A percentile compares a stretch with the other conserved stretches of the same genome.
Evolutionary conservation across 2,797 vertebrate genomes (phyloP).

Genomic region (Hypotaenidia philippensis): DNA sequence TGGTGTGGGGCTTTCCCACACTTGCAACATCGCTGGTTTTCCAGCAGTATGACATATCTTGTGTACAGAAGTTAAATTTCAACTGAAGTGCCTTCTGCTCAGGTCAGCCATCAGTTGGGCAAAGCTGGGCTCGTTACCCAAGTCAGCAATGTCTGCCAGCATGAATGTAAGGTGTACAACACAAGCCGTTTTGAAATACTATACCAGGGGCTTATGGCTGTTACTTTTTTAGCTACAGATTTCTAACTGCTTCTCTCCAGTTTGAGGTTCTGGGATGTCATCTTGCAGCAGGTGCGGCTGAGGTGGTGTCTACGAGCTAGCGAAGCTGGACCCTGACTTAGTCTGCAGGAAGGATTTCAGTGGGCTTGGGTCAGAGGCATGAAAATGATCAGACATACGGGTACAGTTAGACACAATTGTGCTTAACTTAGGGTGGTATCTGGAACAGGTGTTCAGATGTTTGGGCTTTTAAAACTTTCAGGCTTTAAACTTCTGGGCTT

Average conservation of each 20-base stretch:
- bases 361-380: neutral
- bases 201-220: neutral
- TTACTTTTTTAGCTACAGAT: constrained; percentile 21
- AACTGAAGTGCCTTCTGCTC: constrained; percentile 42
- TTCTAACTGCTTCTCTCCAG: neutral
- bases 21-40: constrained; percentile 59
- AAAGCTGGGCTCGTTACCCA: constrained; percentile 6
- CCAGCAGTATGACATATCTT: neutral
- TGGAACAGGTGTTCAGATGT: neutral
- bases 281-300: neutral
- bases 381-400: rapidly evolving
- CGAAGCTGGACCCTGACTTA: neutral
- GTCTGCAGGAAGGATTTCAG: neutral
- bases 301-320: neutral
- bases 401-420: neutral
- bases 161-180: neutral
- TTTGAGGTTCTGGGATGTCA: neutral
- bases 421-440: neutral
- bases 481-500: too few species aligned
- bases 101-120: constrained; percentile 25
- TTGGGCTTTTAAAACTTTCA: neutral
- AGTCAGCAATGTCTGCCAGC: neutral
- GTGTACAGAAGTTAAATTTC: constrained; percentile 65
- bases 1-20: constrained; percentile 41
- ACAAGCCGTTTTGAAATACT: neutral